Conservation (phyloP, 2,888 invertebrate genomes). For the Macaria liturata region DNA sequence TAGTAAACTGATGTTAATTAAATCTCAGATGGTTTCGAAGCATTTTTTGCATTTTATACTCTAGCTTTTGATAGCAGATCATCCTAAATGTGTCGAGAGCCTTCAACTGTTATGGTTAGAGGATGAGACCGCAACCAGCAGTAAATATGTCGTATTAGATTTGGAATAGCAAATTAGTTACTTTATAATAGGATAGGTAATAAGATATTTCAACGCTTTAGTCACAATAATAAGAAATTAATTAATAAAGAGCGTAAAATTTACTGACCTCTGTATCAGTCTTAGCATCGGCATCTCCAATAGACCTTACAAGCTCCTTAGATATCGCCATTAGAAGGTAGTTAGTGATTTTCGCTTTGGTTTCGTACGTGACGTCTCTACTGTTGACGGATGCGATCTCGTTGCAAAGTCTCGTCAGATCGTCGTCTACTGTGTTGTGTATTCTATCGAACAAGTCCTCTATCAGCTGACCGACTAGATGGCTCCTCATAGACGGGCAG, state of each 20-base stretch:
- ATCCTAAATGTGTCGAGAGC: neutral
- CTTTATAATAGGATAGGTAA: constrained; percentile 39
- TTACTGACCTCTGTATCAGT: constrained; percentile 79
- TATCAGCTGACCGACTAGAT: constrained; percentile 74
- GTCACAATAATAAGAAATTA: constrained; percentile 53
- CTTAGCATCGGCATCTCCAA: constrained; percentile 78
- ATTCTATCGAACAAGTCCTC: constrained; percentile 76
- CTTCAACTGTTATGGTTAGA: constrained; percentile 20
- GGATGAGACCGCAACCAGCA: constrained; percentile 51
- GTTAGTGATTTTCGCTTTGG: constrained; percentile 79
- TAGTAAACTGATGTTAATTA: too few relatives aligned
- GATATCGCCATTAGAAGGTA: constrained; percentile 80
- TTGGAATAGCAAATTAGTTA: constrained; percentile 38
- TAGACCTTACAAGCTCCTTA: constrained; percentile 77
- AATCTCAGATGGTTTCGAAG: too few relatives aligned
- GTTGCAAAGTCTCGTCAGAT: constrained; percentile 66
- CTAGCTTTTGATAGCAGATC: neutral
- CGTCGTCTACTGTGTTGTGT: constrained; percentile 70
- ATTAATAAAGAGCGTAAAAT: constrained; percentile 39
- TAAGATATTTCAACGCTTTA: constrained; percentile 53
- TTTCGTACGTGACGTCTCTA: constrained; percentile 63
- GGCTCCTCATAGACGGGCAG: constrained; percentile 74
- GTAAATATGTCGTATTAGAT: constrained; percentile 42
- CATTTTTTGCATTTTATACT: too few relatives aligned
- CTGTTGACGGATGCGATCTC: constrained; percentile 61